Conservation (phyloP, 2,888 invertebrate species). For the Aspidiotus destructor region DNA sequence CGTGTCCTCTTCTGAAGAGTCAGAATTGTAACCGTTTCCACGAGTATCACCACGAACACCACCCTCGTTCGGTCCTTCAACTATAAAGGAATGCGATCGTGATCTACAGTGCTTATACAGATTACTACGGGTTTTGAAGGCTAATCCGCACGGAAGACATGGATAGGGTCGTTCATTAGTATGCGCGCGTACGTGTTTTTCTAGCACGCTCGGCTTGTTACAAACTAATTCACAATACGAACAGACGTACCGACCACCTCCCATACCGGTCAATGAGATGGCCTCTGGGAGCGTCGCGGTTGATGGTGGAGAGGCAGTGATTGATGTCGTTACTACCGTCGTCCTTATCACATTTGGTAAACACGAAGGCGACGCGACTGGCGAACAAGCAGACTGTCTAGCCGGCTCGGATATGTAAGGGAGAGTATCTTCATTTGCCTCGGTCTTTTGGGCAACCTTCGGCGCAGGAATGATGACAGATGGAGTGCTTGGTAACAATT, state of each 20-base stretch:
- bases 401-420: background rate
- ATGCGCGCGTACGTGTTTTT: slow-evolving; percentile 88
- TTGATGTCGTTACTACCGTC: slow-evolving; percentile 45
- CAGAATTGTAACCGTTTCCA: slow-evolving; percentile 33
- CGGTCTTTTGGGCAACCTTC: background rate
- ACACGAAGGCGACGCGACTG: slow-evolving; percentile 3
- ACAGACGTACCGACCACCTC: slow-evolving; percentile 63
- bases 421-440: background rate
- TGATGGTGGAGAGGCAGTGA: slow-evolving; percentile 46
- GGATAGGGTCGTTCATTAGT: slow-evolving; percentile 88
- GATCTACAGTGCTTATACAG: slow-evolving; percentile 68
- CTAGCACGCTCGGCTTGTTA: slow-evolving; percentile 84
- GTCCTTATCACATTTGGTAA: slow-evolving; percentile 35
- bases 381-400: no score
- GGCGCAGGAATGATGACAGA: background rate
- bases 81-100: slow-evolving; percentile 58
- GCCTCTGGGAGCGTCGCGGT: background rate
- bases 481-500: slow-evolving; percentile 30
- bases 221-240: slow-evolving; percentile 80
- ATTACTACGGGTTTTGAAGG: slow-evolving; percentile 89
- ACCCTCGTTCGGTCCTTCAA: slow-evolving; percentile 49
- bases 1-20: slow-evolving; percentile 51
- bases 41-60: slow-evolving; percentile 44
- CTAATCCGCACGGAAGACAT: slow-evolving; percentile 78
- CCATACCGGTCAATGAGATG: slow-evolving; percentile 4